A percentile compares a stretch with the other conserved stretches of the same genome.
phyloP scores from a whole-genome alignment of 1,140 invertebrate genomes.

The Ooceraea biroi region DNA sequence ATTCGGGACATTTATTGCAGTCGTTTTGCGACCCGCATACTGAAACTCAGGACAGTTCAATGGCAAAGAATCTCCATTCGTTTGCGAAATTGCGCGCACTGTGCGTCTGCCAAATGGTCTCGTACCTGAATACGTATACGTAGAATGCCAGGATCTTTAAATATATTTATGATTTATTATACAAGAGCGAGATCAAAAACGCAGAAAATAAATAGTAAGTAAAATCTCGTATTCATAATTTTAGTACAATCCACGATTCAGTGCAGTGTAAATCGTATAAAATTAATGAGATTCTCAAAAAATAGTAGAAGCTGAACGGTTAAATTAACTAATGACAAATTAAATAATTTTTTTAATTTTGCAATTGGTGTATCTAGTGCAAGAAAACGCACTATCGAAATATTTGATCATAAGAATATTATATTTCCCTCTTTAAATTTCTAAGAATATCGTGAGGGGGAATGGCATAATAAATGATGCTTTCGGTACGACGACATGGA shows the following conservation, averaged over 20 bases:
- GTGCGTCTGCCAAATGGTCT: not conserved
- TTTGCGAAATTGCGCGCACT: constrained; percentile 13
- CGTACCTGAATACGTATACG: not conserved
- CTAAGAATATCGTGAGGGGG: constrained; percentile 21
- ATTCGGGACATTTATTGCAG: constrained; percentile 37
- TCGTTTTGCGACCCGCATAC: constrained; percentile 14
- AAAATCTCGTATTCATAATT: not conserved
- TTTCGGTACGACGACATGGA: constrained; percentile 21
- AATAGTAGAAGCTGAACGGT: too few species aligned
- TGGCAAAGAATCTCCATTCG: constrained; percentile 4
- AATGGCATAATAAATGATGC: constrained; percentile 36
- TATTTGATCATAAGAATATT: not conserved
- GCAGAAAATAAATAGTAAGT: too few species aligned
- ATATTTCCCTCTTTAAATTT: not conserved
- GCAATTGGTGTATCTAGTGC: too few species aligned
- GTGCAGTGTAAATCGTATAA: not conserved
- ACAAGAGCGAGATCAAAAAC: not conserved
- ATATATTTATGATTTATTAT: not conserved
- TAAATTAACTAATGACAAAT: not conserved
- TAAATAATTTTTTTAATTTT: too few species aligned
- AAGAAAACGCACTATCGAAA: not conserved
- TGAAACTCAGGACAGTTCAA: constrained; percentile 8
- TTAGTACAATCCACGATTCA: not conserved
- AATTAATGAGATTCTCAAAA: not conserved
- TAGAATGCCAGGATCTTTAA: not conserved